Evolutionary conservation across 1,140 invertebrate species (phyloP).

Genomic region (Anastatus disparis): DNA sequence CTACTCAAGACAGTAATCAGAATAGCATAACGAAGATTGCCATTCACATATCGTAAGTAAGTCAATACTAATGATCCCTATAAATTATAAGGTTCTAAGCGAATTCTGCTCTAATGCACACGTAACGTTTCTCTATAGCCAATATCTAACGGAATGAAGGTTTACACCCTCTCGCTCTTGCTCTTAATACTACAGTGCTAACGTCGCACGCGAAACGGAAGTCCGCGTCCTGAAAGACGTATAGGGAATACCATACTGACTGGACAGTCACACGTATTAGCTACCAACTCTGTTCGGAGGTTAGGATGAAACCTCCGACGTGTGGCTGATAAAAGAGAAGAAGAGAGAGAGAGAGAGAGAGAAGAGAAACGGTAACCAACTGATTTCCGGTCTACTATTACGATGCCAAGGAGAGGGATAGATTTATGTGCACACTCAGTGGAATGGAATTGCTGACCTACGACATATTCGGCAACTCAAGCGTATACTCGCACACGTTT

Average conservation of each 20-base stretch:
- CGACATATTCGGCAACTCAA: slow-evolving; percentile 33
- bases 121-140: no score
- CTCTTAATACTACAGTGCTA: no score
- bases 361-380: not conserved
- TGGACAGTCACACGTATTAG: slow-evolving; percentile 3
- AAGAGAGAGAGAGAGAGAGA: not conserved
- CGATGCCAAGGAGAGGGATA: not conserved
- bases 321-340: not conserved
- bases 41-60: no score
- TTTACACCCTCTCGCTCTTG: not conserved
- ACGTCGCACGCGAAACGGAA: slow-evolving; percentile 5
- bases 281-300: not conserved
- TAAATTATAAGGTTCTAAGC: slow-evolving; percentile 7
- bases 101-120: no score
- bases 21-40: no score
- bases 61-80: slow-evolving; percentile 10
- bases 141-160: no score
- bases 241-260: slow-evolving; percentile 8
- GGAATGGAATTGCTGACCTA: slow-evolving; percentile 41
- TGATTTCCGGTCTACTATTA: slow-evolving; percentile 8
- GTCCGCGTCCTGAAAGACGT: slow-evolving; percentile 16
- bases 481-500: not conserved
- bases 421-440: slow-evolving; percentile 37
- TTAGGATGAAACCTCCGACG: not conserved
- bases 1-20: no score